Percentiles rank a stretch among this genome's conserved stretches.
phyloP scores from a whole-genome alignment of 2,888 invertebrate species.

The Leucozona laternaria region DNA sequence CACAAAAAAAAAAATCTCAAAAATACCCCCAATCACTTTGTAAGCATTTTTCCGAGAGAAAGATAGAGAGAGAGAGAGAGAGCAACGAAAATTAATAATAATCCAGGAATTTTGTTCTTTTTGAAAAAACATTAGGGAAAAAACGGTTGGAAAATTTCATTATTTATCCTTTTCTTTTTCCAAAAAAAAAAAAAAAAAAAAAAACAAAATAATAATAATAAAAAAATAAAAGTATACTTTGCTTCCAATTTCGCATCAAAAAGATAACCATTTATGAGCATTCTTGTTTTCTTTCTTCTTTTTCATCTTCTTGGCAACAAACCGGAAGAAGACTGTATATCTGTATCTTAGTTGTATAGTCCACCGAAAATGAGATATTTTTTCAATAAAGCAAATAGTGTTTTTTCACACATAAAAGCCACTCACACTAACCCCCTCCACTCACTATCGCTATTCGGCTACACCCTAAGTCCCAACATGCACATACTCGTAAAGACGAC shows the following conservation, averaged over 20 bases:
- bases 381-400: constrained; percentile 68
- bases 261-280: constrained; percentile 71
- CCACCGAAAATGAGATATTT: constrained; percentile 68
- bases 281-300: not conserved
- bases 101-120: constrained; percentile 34
- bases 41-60: constrained; percentile 38
- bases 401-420: constrained; percentile 21
- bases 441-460: no score
- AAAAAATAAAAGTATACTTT: constrained; percentile 29
- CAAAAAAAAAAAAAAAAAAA: not conserved
- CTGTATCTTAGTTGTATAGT: constrained; percentile 28
- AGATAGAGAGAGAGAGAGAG: not conserved
- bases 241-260: constrained; percentile 72
- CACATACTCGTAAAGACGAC: constrained; percentile 51
- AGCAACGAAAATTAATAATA: constrained; percentile 51
- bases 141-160: constrained; percentile 54
- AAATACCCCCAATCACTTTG: constrained; percentile 27
- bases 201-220: constrained; percentile 16
- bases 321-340: constrained; percentile 24
- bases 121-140: constrained; percentile 51
- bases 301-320: constrained; percentile 26
- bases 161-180: constrained; percentile 38
- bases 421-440: not conserved
- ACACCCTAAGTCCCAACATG: not conserved
- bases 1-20: constrained; percentile 1